Evolutionary conservation across 2,888 invertebrate genomes (phyloP).

Genomic region (Gandaritis pyraliata): DNA sequence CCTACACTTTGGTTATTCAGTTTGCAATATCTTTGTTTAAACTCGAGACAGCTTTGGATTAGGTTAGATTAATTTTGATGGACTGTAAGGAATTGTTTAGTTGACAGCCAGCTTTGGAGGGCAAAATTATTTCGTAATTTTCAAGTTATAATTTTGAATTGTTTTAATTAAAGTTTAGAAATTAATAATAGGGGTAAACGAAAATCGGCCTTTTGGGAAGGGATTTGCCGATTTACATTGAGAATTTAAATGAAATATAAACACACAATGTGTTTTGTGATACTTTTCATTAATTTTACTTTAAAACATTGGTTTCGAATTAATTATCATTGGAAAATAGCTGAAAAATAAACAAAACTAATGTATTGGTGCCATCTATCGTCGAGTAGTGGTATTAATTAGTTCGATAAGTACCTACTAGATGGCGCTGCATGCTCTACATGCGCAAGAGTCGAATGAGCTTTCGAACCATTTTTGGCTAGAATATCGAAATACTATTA

Average conservation of each 20-base stretch:
- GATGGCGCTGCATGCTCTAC: slow-evolving; percentile 59
- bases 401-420: slow-evolving; percentile 41
- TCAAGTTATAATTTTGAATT: slow-evolving; percentile 69
- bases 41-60: slow-evolving; percentile 75
- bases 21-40: slow-evolving; percentile 81
- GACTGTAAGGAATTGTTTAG: slow-evolving; percentile 79
- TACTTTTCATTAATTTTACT: too few relatives aligned
- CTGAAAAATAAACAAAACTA: too few relatives aligned
- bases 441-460: slow-evolving; percentile 55
- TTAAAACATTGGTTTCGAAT: too few relatives aligned
- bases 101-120: slow-evolving; percentile 74
- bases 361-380: slow-evolving; percentile 50
- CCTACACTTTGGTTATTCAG: slow-evolving; percentile 69
- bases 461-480: not conserved
- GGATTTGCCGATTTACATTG: slow-evolving; percentile 44
- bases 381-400: slow-evolving; percentile 51
- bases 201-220: slow-evolving; percentile 57
- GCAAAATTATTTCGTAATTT: slow-evolving; percentile 76
- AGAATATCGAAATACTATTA: too few relatives aligned
- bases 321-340: too few relatives aligned
- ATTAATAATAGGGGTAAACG: slow-evolving; percentile 62
- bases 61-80: slow-evolving; percentile 83
- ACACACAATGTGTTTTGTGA: too few relatives aligned
- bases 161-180: slow-evolving; percentile 77
- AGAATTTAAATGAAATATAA: not conserved